Evolutionary conservation across 2,888 invertebrate genomes (phyloP).

Genomic region (Lasioglossum marginatum): DNA sequence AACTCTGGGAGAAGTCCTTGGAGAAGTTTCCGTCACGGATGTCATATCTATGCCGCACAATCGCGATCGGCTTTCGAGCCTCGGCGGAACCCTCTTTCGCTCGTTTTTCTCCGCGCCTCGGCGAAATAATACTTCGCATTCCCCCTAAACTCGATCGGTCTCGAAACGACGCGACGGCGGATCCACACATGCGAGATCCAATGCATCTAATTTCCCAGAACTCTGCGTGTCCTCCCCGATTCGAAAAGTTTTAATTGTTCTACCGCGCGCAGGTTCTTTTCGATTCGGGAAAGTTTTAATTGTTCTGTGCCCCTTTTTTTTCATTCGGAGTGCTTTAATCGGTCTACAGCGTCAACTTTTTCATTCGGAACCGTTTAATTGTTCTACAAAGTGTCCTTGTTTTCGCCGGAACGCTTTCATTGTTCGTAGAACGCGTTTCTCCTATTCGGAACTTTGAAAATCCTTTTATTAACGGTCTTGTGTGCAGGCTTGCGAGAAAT

Average conservation of each 20-base stretch:
- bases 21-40: slow-evolving; percentile 37
- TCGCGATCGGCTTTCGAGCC: slow-evolving; percentile 6
- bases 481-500: not conserved
- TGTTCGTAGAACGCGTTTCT: not conserved
- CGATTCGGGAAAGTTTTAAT: not conserved
- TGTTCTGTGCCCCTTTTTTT: not conserved
- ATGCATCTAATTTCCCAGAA: not conserved
- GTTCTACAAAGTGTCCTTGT: slow-evolving; percentile 2
- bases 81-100: not conserved
- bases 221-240: too few relatives aligned
- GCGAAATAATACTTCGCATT: not conserved
- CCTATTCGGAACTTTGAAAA: not conserved
- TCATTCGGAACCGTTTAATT: not conserved
- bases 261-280: not conserved
- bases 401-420: not conserved
- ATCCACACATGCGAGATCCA: not conserved
- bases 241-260: slow-evolving; percentile 5
- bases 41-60: slow-evolving; percentile 27
- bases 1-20: slow-evolving; percentile 43
- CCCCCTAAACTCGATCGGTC: not conserved
- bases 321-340: not conserved
- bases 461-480: not conserved
- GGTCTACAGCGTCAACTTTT: slow-evolving; percentile 4
- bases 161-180: not conserved
- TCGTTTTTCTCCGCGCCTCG: not conserved